These are phyloP conservation scores for Phania funesta DNA, from an alignment of 2,888 invertebrate genomes.

Conservation along the genomic window DNA sequence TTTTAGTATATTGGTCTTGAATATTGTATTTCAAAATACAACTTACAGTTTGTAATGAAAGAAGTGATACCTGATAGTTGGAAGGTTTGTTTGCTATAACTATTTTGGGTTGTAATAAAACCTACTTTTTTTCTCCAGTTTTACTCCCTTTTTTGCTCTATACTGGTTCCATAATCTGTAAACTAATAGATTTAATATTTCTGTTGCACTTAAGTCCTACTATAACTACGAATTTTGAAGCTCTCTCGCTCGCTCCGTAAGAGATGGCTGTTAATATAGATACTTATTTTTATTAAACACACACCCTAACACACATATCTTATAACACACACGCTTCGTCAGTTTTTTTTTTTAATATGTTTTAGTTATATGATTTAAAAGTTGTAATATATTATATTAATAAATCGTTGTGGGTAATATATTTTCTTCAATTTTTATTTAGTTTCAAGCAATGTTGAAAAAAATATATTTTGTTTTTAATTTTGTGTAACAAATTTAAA, in stretches of 20 bases:
- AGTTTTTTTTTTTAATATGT: conserved; percentile 73
- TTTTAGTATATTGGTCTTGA: not conserved
- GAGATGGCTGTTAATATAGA: conserved; percentile 30
- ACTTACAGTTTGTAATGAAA: not conserved
- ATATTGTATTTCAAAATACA: not conserved
- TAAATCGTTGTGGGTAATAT: conserved; percentile 44
- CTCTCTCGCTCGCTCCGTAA: conserved; percentile 21
- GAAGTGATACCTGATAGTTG: not conserved
- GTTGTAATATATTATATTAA: conserved; percentile 36
- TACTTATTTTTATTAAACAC: conserved; percentile 73
- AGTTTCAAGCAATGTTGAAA: conserved; percentile 65
- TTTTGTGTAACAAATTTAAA: conserved; percentile 49
- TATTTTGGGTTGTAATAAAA: not conserved
- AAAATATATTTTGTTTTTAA: conserved; percentile 51
- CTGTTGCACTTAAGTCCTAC: conserved; percentile 28
- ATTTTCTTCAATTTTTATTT: conserved; percentile 17
- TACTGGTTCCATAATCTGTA: not conserved
- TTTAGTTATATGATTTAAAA: conserved; percentile 50
- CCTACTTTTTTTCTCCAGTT: not conserved
- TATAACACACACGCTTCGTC: conserved; percentile 77
- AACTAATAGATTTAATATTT: not conserved
- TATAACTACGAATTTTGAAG: conserved; percentile 11
- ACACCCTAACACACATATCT: conserved; percentile 64
- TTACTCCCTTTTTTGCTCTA: not conserved
- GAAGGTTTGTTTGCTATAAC: not conserved